Evolutionary conservation across 1,140 invertebrate genomes (phyloP).

Genomic region (Neomicropteryx cornuta): DNA sequence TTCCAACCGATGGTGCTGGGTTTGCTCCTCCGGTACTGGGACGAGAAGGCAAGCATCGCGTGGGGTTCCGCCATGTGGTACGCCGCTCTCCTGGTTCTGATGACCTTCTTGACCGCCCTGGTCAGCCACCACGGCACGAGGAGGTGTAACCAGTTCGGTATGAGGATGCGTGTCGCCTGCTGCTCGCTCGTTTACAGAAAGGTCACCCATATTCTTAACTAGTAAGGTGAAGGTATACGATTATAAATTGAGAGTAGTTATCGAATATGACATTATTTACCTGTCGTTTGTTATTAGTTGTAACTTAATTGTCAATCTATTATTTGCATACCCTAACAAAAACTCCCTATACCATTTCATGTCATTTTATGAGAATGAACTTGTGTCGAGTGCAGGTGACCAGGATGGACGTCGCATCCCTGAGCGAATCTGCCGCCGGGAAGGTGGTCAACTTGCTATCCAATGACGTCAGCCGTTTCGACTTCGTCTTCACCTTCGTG

Average conservation of each 20-base stretch:
- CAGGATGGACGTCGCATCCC: conserved; percentile 52
- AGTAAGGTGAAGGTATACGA: neutral
- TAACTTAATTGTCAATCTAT: no score
- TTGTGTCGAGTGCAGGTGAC: conserved; percentile 42
- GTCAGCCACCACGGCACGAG: conserved; percentile 34
- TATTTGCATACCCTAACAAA: no score
- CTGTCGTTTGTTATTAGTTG: no score
- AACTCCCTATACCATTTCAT: no score
- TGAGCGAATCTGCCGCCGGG: conserved; percentile 65
- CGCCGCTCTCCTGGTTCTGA: conserved; percentile 27
- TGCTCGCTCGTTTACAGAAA: conserved; percentile 49
- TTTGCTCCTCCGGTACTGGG: conserved; percentile 33
- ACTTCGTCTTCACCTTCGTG: conserved; percentile 48
- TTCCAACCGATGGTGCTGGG: conserved; percentile 34
- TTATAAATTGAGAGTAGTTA: neutral
- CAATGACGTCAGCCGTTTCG: conserved; percentile 65
- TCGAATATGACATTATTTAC: conserved; percentile 1
- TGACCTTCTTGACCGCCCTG: conserved; percentile 31
- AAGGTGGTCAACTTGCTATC: conserved; percentile 79
- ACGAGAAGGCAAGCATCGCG: conserved; percentile 27
- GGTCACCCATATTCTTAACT: conserved; percentile 22
- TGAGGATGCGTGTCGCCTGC: conserved; percentile 45
- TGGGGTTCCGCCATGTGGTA: conserved; percentile 33
- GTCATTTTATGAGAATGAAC: no score
- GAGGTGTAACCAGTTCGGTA: conserved; percentile 34